A percentile compares a stretch with the other conserved stretches of the same genome.
Conservation (phyloP, 1,140 invertebrate species). For the Zaprionus ghesquierei region DNA sequence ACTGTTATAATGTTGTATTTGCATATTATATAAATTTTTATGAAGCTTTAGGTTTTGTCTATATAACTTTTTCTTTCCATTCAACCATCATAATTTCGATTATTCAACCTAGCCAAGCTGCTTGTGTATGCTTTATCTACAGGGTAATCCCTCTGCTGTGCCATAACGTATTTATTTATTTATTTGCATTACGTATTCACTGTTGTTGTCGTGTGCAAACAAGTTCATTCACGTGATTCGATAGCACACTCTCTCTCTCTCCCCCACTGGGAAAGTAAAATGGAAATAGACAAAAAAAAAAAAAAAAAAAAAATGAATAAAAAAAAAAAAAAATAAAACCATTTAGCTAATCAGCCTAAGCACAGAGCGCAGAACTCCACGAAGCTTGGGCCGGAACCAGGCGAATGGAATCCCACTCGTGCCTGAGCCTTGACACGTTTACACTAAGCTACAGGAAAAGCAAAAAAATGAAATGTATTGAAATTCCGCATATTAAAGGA, state of each 20-base stretch:
- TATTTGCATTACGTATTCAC: conserved; percentile 8
- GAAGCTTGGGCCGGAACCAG: conserved; percentile 31
- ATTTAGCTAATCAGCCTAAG: conserved; percentile 54
- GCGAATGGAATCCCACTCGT: neutral
- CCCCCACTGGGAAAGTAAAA: neutral
- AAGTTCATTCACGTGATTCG: conserved; percentile 67
- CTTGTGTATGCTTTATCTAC: neutral
- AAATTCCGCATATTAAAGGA: neutral
- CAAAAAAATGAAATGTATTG: neutral
- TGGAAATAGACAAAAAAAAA: neutral
- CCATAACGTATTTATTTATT: neutral
- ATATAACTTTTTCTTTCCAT: too few species aligned
- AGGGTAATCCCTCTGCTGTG: neutral
- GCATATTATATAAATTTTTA: too few species aligned
- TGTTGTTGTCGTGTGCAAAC: conserved; percentile 41
- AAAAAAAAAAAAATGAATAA: conserved; percentile 7
- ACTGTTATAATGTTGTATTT: too few species aligned
- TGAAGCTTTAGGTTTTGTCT: too few species aligned
- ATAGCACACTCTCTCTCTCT: conserved; percentile 3
- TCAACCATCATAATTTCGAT: neutral
- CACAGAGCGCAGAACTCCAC: conserved; percentile 29
- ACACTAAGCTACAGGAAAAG: conserved; percentile 12
- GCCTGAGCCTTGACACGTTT: conserved; percentile 2
- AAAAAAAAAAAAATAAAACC: conserved; percentile 17
- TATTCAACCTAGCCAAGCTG: neutral